phyloP scores from a whole-genome alignment of 2,113 vertebrate genomes.

The Phocoena sinus region DNA sequence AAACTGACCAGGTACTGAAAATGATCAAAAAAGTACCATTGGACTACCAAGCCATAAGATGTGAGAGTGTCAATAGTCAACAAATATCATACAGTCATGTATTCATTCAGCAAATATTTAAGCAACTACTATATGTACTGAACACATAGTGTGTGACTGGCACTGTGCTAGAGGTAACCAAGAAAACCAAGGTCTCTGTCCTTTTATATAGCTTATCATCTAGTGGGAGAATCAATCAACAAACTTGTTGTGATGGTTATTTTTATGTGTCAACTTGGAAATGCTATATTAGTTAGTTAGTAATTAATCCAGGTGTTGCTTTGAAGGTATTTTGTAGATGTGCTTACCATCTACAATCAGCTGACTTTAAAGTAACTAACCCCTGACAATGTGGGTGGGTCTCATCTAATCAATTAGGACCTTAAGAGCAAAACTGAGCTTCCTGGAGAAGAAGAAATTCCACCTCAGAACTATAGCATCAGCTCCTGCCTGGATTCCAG shows the following conservation, averaged over 20 bases:
- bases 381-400: neutral
- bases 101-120: neutral
- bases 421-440: neutral
- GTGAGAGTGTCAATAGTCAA: neutral
- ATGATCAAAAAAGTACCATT: neutral
- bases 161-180: neutral
- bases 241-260: neutral
- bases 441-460: neutral
- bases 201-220: neutral
- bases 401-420: neutral
- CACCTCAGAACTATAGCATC: neutral
- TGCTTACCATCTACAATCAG: neutral
- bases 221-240: neutral
- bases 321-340: neutral
- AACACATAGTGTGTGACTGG: neutral
- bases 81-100: neutral
- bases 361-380: neutral
- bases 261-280: neutral
- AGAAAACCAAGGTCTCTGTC: neutral
- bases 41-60: neutral
- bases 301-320: neutral
- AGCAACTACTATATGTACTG: neutral
- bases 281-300: neutral
- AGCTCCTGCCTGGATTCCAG: neutral
- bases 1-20: neutral